These are phyloP conservation scores for Podarcis muralis DNA, from an alignment of 2,113 vertebrate species.

Conservation along the genomic window DNA sequence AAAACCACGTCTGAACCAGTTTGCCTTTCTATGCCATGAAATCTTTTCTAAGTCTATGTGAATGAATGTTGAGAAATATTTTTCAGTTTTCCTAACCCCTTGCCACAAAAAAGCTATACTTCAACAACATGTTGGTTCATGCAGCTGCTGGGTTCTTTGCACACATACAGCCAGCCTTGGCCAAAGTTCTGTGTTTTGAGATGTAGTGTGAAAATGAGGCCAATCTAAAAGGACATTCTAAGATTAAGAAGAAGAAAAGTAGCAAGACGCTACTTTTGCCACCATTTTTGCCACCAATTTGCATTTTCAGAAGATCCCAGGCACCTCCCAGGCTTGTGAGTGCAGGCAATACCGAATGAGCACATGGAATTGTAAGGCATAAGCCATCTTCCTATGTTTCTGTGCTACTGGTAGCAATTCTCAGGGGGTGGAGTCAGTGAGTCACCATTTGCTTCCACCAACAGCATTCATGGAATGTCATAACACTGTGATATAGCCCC, in stretches of 20 bases:
- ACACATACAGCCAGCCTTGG: not conserved
- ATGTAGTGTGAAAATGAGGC: not conserved
- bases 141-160: not conserved
- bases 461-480: not conserved
- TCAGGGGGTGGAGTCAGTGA: not conserved
- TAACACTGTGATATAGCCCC: not conserved
- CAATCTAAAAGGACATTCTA: not conserved
- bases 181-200: not conserved
- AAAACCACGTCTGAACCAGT: not conserved
- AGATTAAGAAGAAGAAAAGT: not conserved
- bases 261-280: not conserved
- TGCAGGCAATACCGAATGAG: too few relatives aligned
- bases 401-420: not conserved
- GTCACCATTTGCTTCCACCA: not conserved
- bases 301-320: not conserved
- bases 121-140: not conserved
- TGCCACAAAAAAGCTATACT: too few relatives aligned
- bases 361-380: too few relatives aligned
- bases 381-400: too few relatives aligned
- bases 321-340: not conserved
- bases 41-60: not conserved
- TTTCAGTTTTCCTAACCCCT: not conserved
- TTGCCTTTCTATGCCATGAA: not conserved
- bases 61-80: not conserved
- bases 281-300: not conserved